phyloP scores from a whole-genome alignment of 1,140 invertebrate genomes.

The Pseudachorutes palmiensis region DNA sequence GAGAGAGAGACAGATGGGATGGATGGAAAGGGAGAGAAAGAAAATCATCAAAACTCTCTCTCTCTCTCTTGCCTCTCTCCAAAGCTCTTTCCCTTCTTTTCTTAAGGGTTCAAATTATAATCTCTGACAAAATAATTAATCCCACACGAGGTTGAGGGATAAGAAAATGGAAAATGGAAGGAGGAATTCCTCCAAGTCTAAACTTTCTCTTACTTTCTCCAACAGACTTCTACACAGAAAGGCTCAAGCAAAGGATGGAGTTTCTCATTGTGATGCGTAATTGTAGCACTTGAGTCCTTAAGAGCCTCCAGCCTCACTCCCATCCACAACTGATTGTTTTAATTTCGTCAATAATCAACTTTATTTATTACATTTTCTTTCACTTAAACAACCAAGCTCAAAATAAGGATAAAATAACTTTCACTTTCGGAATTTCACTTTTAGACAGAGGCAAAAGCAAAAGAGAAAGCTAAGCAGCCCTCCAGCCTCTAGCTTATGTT shows the following conservation, averaged over 20 bases:
- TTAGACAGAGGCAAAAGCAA: not conserved
- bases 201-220: conserved; percentile 8
- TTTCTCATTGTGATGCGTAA: not conserved
- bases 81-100: not conserved
- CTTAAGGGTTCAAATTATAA: conserved; percentile 25
- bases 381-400: not conserved
- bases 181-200: not conserved
- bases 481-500: too few relatives aligned
- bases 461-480: too few relatives aligned
- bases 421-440: not conserved
- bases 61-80: conserved; percentile 1
- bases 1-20: conserved; percentile 18
- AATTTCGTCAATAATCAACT: conserved; percentile 3
- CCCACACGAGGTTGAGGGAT: conserved; percentile 15
- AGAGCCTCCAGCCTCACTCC: not conserved
- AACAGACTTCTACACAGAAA: not conserved
- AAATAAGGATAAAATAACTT: not conserved
- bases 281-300: conserved; percentile 8
- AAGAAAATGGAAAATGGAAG: conserved; percentile 10
- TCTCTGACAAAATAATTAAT: conserved; percentile 35
- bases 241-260: not conserved
- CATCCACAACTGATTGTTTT: conserved; percentile 6
- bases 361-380: not conserved
- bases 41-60: conserved; percentile 11
- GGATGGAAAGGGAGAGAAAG: conserved; percentile 4